Percentiles rank a stretch among this genome's conserved stretches.
phyloP scores from a whole-genome alignment of 2,888 invertebrate genomes.

The Cheiracanthium punctorium region DNA sequence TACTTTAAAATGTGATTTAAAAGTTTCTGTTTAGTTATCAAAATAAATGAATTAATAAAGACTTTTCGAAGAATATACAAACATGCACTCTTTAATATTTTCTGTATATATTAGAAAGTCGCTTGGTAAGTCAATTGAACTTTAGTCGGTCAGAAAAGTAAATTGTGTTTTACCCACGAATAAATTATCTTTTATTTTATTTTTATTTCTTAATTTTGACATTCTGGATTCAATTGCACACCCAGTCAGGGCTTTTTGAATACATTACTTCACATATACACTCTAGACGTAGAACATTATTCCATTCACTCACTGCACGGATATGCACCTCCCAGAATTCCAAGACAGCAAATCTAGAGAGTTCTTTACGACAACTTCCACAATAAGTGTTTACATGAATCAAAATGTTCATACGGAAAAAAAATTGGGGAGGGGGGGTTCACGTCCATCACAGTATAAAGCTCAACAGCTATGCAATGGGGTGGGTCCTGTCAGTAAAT shows the following conservation, averaged over 20 bases:
- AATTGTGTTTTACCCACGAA: background rate
- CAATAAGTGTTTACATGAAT: conserved; percentile 63
- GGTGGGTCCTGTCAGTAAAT: conserved; percentile 16
- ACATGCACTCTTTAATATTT: no score
- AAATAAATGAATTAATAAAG: no score
- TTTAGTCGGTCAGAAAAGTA: no score
- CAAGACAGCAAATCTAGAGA: conserved; percentile 15
- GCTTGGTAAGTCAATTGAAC: no score
- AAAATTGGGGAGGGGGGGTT: background rate
- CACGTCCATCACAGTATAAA: conserved; percentile 29
- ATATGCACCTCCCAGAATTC: background rate
- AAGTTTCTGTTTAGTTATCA: no score
- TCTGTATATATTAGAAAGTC: no score
- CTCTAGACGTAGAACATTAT: background rate
- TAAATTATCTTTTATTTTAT: background rate
- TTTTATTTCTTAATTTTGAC: background rate
- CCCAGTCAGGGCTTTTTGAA: background rate
- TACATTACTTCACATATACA: background rate
- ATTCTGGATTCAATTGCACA: background rate
- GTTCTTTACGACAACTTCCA: conserved; percentile 26
- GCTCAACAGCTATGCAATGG: background rate
- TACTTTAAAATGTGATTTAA: no score
- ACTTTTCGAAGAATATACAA: no score
- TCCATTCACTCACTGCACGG: background rate
- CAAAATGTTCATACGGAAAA: conserved; percentile 12